Percentiles rank a stretch among this genome's conserved stretches.
phyloP scores from a whole-genome alignment of 2,113 vertebrate species.

The Vicugna pacos region DNA sequence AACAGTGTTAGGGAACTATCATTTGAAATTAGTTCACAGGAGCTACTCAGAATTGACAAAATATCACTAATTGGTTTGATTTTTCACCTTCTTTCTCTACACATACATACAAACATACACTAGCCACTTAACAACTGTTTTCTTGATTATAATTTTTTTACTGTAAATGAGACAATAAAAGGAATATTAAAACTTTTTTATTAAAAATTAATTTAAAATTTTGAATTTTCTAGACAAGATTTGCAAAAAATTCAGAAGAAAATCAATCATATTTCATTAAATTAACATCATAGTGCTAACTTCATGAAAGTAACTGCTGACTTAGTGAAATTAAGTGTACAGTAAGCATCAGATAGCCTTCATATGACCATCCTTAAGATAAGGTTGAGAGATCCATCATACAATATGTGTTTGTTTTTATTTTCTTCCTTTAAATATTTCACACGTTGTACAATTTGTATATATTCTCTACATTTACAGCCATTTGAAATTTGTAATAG shows the following conservation, averaged over 20 bases:
- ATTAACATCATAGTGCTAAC: not conserved
- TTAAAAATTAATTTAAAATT: not conserved
- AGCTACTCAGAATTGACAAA: not conserved
- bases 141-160: not conserved
- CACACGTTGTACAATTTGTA: not conserved
- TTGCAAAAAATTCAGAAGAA: not conserved
- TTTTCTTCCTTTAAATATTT: not conserved
- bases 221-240: not conserved
- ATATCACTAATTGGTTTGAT: not conserved
- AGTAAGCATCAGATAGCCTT: not conserved
- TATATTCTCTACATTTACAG: not conserved
- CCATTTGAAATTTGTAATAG: not conserved
- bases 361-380: not conserved
- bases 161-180: not conserved
- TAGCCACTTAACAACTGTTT: not conserved
- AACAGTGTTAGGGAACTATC: not conserved
- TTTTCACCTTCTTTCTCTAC: not conserved
- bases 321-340: not conserved
- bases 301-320: not conserved
- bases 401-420: not conserved
- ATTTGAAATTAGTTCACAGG: slow-evolving; percentile 19
- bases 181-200: not conserved
- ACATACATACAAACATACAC: not conserved
- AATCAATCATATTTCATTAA: not conserved
- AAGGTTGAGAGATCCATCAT: not conserved